Evolutionary conservation across 2,888 invertebrate species (phyloP), one percentile per base, ranked within the genome.

Genomic region (Cordilura impudica): DNA sequence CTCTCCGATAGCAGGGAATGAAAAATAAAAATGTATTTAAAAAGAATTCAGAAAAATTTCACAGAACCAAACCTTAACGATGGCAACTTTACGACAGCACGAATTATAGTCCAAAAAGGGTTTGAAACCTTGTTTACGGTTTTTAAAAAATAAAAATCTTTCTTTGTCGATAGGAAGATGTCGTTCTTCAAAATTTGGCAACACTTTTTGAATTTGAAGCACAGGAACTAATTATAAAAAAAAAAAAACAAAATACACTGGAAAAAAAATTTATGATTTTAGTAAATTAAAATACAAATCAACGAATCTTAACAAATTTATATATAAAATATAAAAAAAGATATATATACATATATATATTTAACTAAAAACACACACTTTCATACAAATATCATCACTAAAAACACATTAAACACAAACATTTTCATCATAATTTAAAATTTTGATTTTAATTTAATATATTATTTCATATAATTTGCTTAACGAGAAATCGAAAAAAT

Each of bases 231-330:
- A 5, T 31, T 56, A 16, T 35, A 35, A 12, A 54, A 45, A 29
- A 2, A 31, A 56, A 51, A 78, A 74, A 67, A 54, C 78, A 71
- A 73, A 78, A 78, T 78, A 75, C 78, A 76, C 79, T 80, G 75
- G 4, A 53, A 45, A 61, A 51, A 61, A 60, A 54, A 63, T 2
- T 29, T 23, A 63, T 5, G 26, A 16, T 0, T 6, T 39, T n/a
- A 39, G 16, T 18, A 14, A 6, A 65, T 23, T 1, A 31, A 66
- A 60, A 7, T 35, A 54, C 8, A 26, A 61, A 69, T 3, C 29
- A 58, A 47, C 53, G 16, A 60, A 43, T 60, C 45, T 19, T 43
- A 10, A n/a, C 10, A 54, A 47, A 47, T 6, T 26, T 26, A 23
- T 53, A 51, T 23, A n/a, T 31, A 45, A 45, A 54, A 66, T 29